phyloP scores from a whole-genome alignment of 2,888 invertebrate species.

The Aelia acuminata region DNA sequence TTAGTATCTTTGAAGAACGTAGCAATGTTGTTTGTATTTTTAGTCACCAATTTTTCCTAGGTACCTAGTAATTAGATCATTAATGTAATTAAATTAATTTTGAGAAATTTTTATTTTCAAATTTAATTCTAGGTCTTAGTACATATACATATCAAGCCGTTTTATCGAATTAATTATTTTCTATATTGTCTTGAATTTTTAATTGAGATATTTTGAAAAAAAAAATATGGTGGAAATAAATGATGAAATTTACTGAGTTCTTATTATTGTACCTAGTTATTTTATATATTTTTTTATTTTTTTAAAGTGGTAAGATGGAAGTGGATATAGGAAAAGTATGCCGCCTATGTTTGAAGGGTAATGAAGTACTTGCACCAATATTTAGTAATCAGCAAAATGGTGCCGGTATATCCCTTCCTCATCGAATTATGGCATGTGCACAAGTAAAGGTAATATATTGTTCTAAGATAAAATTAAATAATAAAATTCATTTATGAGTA shows the following conservation, averaged over 20 bases:
- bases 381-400: slow-evolving; percentile 62
- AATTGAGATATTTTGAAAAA: background rate
- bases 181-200: background rate
- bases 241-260: background rate
- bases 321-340: slow-evolving; percentile 64
- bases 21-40: background rate
- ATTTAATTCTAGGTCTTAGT: background rate
- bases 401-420: slow-evolving; percentile 62
- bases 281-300: background rate
- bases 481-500: background rate
- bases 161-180: background rate
- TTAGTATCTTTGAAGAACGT: background rate
- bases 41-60: background rate
- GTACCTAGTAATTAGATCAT: background rate
- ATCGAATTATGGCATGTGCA: slow-evolving; percentile 66
- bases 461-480: background rate
- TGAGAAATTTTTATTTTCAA: background rate
- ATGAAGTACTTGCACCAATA: slow-evolving; percentile 65
- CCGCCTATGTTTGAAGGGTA: slow-evolving; percentile 65
- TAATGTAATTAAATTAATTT: background rate
- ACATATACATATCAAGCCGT: too few species aligned
- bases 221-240: background rate
- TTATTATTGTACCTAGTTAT: background rate
- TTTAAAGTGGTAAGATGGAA: slow-evolving; percentile 59
- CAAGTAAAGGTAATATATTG: slow-evolving; percentile 63